These are phyloP conservation scores for Gallinago undulata DNA, from an alignment of 2,113 vertebrate species.

Conservation along the genomic window DNA sequence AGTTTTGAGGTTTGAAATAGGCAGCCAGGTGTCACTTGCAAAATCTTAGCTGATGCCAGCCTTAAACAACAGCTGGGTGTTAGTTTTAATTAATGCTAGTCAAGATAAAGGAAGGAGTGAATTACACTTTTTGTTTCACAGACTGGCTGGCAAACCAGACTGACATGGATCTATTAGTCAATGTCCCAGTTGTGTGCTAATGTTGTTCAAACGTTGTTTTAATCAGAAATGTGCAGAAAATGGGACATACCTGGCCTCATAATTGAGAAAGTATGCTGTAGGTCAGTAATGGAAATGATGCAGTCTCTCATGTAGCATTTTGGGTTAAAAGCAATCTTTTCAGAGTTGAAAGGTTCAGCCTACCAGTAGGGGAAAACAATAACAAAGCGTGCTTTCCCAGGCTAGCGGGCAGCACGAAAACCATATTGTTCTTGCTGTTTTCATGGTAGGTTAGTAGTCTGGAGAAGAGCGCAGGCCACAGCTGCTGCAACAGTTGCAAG, in stretches of 20 bases:
- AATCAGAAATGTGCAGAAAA: neutral
- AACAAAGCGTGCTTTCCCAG: neutral
- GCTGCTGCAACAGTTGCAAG: neutral
- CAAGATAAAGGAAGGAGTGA: neutral
- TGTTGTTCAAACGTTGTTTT: neutral
- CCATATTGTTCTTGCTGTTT: neutral
- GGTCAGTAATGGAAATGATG: rapidly evolving
- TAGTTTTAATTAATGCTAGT: neutral
- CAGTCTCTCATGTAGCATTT: neutral
- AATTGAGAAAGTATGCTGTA: neutral
- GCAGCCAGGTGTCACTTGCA: neutral
- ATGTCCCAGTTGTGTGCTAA: neutral
- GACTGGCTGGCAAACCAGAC: neutral
- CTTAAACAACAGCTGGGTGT: neutral
- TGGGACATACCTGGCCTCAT: neutral
- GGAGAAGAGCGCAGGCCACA: neutral
- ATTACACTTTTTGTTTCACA: neutral
- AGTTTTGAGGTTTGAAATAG: neutral
- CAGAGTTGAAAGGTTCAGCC: neutral
- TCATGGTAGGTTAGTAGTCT: neutral
- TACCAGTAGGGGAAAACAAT: neutral
- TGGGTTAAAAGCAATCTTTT: neutral
- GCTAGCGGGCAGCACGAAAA: neutral
- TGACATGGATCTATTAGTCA: neutral
- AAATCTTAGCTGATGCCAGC: neutral